Evolutionary conservation across 2,113 vertebrate species (phyloP).

Genomic region (Macquaria ambigua): DNA sequence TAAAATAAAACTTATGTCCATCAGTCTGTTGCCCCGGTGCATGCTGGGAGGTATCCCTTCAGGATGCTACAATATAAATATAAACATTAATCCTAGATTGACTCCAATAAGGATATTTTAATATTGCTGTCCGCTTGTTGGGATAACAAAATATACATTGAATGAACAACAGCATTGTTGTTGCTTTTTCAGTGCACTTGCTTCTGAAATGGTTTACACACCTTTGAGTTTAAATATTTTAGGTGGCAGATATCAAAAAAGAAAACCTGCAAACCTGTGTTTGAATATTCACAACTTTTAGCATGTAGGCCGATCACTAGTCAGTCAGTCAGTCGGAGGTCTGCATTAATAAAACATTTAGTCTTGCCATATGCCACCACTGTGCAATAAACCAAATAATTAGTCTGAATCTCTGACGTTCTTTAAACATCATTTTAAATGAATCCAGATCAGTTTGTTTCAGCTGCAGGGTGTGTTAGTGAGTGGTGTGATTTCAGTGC

Average conservation of each 20-base stretch:
- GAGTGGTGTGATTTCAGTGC: slow-evolving; percentile 28
- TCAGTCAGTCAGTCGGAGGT: background rate
- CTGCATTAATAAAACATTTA: background rate
- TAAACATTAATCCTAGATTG: too few relatives aligned
- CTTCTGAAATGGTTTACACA: background rate
- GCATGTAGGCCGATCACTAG: background rate
- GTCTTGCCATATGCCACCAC: background rate
- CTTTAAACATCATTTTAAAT: background rate
- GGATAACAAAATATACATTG: background rate
- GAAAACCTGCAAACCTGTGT: background rate
- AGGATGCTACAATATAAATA: too few relatives aligned
- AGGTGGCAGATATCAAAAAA: background rate
- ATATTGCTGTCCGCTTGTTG: too few relatives aligned
- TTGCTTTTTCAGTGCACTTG: background rate
- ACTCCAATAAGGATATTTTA: too few relatives aligned
- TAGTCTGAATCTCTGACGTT: background rate
- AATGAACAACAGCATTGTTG: background rate
- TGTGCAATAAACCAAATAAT: background rate
- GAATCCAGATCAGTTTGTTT: slow-evolving; percentile 14
- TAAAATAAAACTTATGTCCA: too few relatives aligned
- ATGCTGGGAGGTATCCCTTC: too few relatives aligned
- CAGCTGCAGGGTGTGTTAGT: slow-evolving; percentile 10
- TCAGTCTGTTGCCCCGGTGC: too few relatives aligned
- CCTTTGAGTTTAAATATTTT: background rate
- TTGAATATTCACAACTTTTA: background rate